Base-by-base conservation (phyloP, 2,797 vertebrate species). In the Tragelaphus eurycerus region DNA sequence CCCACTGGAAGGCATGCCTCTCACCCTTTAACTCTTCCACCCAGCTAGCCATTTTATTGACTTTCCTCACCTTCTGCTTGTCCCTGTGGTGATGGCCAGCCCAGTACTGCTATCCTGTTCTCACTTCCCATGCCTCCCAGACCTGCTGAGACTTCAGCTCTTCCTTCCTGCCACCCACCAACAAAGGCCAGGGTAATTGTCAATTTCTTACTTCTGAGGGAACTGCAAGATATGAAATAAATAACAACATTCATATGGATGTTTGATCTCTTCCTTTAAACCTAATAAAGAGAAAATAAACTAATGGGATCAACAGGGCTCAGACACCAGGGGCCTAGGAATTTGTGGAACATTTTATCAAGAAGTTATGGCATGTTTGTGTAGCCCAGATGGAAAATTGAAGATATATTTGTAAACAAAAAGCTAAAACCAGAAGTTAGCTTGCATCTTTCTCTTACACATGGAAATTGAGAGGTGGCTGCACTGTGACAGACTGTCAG, bases 351-450 rank as follows among this genome's bases (percentile, higher is more conserved):
- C 12, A 89, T 52, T 55, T 74, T 76, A 10, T 34, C 50, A 85
- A 60, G 27, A 8, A 92, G 60, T 4, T 23, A 23, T n/a, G 43
- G 7, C 88, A 48, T 74, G 60, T 34, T n/a, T 64, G 62, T 2
- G 3, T 25, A 78, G 31, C 21, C 7, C 23, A 84, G n/a, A 46
- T 67, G 54, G 48, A 17, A 89, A 79, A 29, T 25, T 92, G 71
- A 86, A 97, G 92, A 67, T 6, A 17, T 85, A 83, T 54, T 97
- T 92, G 21, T 67, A 96, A 98, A 93, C 14, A 74, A 46, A 90
- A 71, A n/a, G 17, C 50, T 82, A 96, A 95, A 89, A 50, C 64
- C 25, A 54, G 19, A 74, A 87, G 16, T 59, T 43, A 31, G 55
- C 5, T 21, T 48, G 64, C 25, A 59, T 88, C 71, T 83, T 43